A percentile compares a stretch with the other conserved stretches of the same genome.
phyloP scores from a whole-genome alignment of 2,797 vertebrate species.

The Eptatretus atami region DNA sequence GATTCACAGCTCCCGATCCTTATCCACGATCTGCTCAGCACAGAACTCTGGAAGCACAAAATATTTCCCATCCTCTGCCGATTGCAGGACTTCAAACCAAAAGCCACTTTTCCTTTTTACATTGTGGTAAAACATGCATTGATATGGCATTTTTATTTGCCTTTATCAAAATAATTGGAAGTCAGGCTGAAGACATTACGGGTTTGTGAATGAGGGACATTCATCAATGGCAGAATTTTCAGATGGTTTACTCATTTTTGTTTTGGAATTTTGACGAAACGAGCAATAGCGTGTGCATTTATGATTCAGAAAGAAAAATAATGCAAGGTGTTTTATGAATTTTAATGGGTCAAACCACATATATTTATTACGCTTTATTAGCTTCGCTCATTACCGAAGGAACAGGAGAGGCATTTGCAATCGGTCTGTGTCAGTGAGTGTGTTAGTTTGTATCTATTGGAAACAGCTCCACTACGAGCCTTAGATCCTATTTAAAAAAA shows the following conservation, averaged over 20 bases:
- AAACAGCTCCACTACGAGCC: no score
- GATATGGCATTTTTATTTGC: not conserved
- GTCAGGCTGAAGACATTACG: no score
- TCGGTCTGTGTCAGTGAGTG: no score
- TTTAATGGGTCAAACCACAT: no score
- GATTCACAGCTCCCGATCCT: conserved; percentile 32
- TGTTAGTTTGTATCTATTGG: no score
- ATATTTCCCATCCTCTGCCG: conserved; percentile 45
- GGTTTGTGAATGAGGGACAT: no score
- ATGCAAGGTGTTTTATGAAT: no score
- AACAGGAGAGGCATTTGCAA: no score
- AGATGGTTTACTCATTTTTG: not conserved
- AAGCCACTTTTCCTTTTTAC: conserved; percentile 51
- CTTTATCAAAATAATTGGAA: not conserved
- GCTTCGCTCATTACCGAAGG: no score
- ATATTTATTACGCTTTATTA: no score
- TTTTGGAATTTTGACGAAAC: not conserved
- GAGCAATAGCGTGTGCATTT: not conserved
- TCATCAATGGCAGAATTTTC: not conserved
- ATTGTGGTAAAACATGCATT: conserved; percentile 45
- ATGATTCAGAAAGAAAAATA: not conserved
- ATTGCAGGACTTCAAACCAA: conserved; percentile 52
- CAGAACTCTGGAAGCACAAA: conserved; percentile 72
- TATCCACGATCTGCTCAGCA: conserved; percentile 42
- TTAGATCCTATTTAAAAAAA: no score